Base-by-base conservation (phyloP, 2,797 vertebrate species). In the Psittacula echo region DNA sequence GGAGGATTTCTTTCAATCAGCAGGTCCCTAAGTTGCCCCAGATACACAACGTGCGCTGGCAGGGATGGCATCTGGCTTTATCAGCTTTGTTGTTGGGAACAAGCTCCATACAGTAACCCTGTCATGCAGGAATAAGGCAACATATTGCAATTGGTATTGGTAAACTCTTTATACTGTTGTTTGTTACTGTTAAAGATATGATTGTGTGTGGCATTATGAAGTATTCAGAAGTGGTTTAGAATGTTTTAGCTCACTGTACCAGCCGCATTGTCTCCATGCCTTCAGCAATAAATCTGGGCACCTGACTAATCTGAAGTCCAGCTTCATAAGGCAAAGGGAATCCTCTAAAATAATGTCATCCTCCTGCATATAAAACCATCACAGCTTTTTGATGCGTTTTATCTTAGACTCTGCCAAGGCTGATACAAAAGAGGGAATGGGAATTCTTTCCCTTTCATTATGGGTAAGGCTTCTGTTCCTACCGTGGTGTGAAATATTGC, bases 161-260 rank as follows among this genome's bases (percentile, higher is more conserved):
- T 75, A 91, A 97, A 89, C n/a, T 58, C 53, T 87, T 93, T 73
- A 51, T 84, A 82, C 66, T 54, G 50, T 64, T 72, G 26, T 79
- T 77, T 81, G 72, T 92, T 94, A 65, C 91, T 88, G 5, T 85
- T 89, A 62, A 92, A 93, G 84, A 87, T 58, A 60, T 15, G 68
- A 90, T 78, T 96, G 78, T 93, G 88, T 78, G 90, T 96, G 78
- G 88, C 79, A 56, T 80, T 94, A 48, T 54, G 68, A 78, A 91
- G 68, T 83, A 44, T 61, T 76, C 53, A 67, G 83, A 90, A 92
- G 76, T 76, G 26, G 56, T 90, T 93, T 75, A 77, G 60, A 91
- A 82, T 61, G 20, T 85, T 92, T 75, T 39, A 48, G 70, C 39
- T 92, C n/a, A 2, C 54, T 80, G 41, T 53, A 82, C 65, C 50